These are phyloP conservation scores for Nerophis lumbriciformis DNA, from an alignment of 2,113 vertebrate species.

Conservation along the genomic window DNA sequence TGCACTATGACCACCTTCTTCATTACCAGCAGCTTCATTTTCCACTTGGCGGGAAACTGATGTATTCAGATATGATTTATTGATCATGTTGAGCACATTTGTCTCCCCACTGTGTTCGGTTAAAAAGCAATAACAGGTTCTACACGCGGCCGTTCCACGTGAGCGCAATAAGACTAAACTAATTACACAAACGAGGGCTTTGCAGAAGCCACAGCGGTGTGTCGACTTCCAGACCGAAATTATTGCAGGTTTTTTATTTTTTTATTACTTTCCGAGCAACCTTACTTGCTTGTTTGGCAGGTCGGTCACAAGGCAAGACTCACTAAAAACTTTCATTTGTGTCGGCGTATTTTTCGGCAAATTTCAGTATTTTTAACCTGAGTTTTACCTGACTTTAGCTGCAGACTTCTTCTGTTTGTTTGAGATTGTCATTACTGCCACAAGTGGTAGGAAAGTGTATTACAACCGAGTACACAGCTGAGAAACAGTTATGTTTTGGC, in stretches of 20 bases:
- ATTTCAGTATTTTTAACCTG: too few relatives aligned
- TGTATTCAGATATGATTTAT: constrained; percentile 70
- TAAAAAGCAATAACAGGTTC: constrained; percentile 68
- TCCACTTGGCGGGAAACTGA: constrained; percentile 62
- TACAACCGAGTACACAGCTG: too few relatives aligned
- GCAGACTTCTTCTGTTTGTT: too few relatives aligned
- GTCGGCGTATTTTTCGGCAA: too few relatives aligned
- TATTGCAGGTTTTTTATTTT: constrained; percentile 40
- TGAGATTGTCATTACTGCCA: too few relatives aligned
- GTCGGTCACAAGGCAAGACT: constrained; percentile 18
- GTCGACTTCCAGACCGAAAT: constrained; percentile 20
- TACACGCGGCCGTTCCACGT: constrained; percentile 48
- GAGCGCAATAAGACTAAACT: constrained; percentile 66
- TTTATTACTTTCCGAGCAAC: constrained; percentile 30
- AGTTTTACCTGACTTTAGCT: too few relatives aligned
- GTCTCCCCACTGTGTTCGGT: constrained; percentile 67
- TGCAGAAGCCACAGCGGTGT: constrained; percentile 39
- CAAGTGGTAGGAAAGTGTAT: too few relatives aligned
- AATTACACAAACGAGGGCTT: constrained; percentile 63
- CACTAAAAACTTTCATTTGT: too few relatives aligned
- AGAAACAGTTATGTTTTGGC: too few relatives aligned
- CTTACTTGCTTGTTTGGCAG: constrained; percentile 14
- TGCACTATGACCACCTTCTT: constrained; percentile 6
- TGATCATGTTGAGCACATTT: constrained; percentile 62
- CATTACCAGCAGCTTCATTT: constrained; percentile 52